Evolutionary conservation across 2,113 vertebrate species (phyloP).

Genomic region (Sinocyclocheilus anshuiensis): DNA sequence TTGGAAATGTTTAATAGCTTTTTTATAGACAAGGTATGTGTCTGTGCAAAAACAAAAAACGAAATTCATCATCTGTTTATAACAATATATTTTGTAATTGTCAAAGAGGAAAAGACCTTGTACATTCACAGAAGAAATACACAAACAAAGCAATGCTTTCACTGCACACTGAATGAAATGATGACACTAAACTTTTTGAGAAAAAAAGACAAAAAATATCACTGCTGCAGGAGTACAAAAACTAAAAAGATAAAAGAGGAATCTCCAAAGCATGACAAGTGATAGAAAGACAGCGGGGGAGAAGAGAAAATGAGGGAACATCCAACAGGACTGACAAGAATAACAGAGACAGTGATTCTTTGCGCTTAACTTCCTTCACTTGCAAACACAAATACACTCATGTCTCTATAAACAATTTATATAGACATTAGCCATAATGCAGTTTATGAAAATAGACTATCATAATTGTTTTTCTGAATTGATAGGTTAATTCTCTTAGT

Average conservation of each 20-base stretch:
- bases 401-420: slow-evolving; percentile 2
- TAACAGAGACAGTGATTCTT: slow-evolving; percentile 58
- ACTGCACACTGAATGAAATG: neutral
- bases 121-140: neutral
- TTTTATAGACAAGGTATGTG: neutral
- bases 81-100: neutral
- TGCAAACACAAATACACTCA: neutral
- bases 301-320: slow-evolving; percentile 69
- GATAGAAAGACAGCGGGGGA: slow-evolving; percentile 71
- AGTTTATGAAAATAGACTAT: neutral
- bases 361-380: slow-evolving; percentile 25
- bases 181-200: slow-evolving; percentile 43
- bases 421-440: neutral
- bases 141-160: neutral
- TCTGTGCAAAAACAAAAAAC: neutral
- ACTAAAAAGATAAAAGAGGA: slow-evolving; percentile 10
- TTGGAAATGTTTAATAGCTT: neutral
- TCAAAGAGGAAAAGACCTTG: neutral
- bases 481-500: too few relatives aligned
- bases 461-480: neutral
- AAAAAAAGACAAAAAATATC: slow-evolving; percentile 37
- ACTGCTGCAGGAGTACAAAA: neutral
- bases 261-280: slow-evolving; percentile 68
- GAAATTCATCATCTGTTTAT: neutral
- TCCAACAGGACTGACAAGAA: slow-evolving; percentile 69